Base-by-base conservation (phyloP, 2,888 invertebrate species). In the Nebria brevicollis region DNA sequence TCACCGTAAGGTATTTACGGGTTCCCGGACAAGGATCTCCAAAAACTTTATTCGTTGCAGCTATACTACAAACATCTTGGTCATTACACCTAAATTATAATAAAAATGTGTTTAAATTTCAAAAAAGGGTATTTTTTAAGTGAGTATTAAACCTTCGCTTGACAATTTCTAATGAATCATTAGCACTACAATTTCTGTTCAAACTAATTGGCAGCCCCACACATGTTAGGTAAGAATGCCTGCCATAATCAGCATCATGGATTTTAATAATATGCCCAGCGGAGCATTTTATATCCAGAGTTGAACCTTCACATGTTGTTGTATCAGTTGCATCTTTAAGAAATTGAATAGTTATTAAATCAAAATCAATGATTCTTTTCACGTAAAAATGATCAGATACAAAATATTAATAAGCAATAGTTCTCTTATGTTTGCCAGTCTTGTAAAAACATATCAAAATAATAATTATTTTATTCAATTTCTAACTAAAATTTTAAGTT, bases 201-300 rank as follows among this genome's bases (percentile, higher is more conserved):
- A 7, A 2, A 34, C 41, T 25, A 25, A 66, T 7, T 25, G 13
- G 65, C 13, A 66, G 8, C 34, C 15, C 64, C 26, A 41, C 15
- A 66, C 75, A 75, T 34, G 66, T 66, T 34, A 34, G 13, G 64
- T 15, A 65, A 8, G 15, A 41, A 34, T 64, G 64, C 15, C 75
- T 65, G 11, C 75, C 75, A 75, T 75, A 75, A 34, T 11, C 66
- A 34, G 75, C 75, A 66, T 75, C 20, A 75, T 66, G 34, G 20
- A 75, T 66, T 7, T 75, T 41, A 34, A 75, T 65, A 8, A 34
- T 2, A n/a, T 25, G 13, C 8, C 25, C n/a, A 13, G 13, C 10
- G 1, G 75, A 41, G 41, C 75, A 75, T 66, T n/a, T 25, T 75
- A 75, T 34, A 34, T 75, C 66, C 43, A 43, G 26, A 15, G 25